Evolutionary conservation across 2,888 invertebrate genomes (phyloP), one percentile per base, ranked within the genome.

Genomic region (Drosophila villosipedis): DNA sequence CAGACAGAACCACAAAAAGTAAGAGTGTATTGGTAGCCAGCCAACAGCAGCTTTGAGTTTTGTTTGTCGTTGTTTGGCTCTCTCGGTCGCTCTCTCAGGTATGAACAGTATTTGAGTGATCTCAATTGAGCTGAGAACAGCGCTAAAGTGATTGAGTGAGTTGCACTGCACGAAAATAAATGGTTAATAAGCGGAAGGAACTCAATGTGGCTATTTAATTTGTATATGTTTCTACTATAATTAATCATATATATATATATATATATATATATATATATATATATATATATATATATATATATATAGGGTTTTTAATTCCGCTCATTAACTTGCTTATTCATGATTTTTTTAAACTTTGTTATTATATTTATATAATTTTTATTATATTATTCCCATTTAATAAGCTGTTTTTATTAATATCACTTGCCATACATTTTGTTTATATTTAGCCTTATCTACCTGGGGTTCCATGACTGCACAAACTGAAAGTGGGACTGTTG

Each of bases 1-100:
- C 37, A 14, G 22, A 16, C 22, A 49, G 31, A 39, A 49, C 35
- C 19, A 39, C 41, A 16, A 70, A 76, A 80, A 80, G 81, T 76
- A 72, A 80, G 77, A 71, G 78, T 80, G 71, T 59, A 39, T 78
- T 55, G 12, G 59, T 63, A 41, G 22, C n/a, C 31, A 62, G 30
- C 16, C 22, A 47, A 43, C 47, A 43, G 43, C 31, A 30, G 22
- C 41, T 60, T 54, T 37, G 60, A 43, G 55, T 55, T 43, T 71
- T 60, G 39, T 43, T 68, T 52, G 72, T 19, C 47, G 41, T 50
- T 63, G 59, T 57, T 50, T 41, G 33, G 10, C 58, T 37, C 72
- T 58, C 57, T 25, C 12, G 33, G 22, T 50, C 31, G 14, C 31
- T 37, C 52, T 64, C 37, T 58, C 52, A 22, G 49, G 43, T 64